Percentiles rank a stretch among this genome's conserved stretches.
These are phyloP conservation scores for Hirtodrosophila cameraria DNA, from an alignment of 2,888 invertebrate genomes.

Conservation along the genomic window DNA sequence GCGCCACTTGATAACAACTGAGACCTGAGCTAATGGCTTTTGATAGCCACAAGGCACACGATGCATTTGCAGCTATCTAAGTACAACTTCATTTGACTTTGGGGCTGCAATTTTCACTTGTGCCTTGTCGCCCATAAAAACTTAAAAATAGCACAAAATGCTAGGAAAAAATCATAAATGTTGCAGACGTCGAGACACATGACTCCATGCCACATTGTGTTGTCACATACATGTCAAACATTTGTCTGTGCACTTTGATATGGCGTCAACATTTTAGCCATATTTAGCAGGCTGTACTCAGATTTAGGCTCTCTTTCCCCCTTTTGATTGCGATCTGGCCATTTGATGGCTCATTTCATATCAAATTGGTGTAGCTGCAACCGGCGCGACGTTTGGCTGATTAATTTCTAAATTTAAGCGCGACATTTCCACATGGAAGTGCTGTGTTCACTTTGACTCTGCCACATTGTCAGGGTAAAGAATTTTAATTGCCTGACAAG, in stretches of 20 bases:
- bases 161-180: constrained; percentile 55
- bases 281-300: constrained; percentile 23
- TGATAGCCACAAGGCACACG: constrained; percentile 9
- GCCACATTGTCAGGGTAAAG: constrained; percentile 50
- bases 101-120: constrained; percentile 64
- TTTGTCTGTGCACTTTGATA: constrained; percentile 44
- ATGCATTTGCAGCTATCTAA: constrained; percentile 30
- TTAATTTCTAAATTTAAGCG: constrained; percentile 78
- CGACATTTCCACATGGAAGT: constrained; percentile 69
- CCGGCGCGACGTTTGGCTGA: constrained; percentile 67
- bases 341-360: constrained; percentile 69
- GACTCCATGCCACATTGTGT: constrained; percentile 39
- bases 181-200: constrained; percentile 37
- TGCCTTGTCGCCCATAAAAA: constrained; percentile 18
- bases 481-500: constrained; percentile 83
- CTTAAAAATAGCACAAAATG: constrained; percentile 67
- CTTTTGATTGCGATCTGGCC: constrained; percentile 11
- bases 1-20: constrained; percentile 62
- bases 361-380: constrained; percentile 59
- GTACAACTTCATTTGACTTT: constrained; percentile 60
- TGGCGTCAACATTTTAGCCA: constrained; percentile 62
- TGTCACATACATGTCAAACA: constrained; percentile 52
- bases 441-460: constrained; percentile 23
- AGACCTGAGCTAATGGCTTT: constrained; percentile 56
- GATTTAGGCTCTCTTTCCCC: background rate